A percentile compares a stretch with the other conserved stretches of the same genome.
phyloP scores from a whole-genome alignment of 2,888 invertebrate genomes.

The Lypha dubia region DNA sequence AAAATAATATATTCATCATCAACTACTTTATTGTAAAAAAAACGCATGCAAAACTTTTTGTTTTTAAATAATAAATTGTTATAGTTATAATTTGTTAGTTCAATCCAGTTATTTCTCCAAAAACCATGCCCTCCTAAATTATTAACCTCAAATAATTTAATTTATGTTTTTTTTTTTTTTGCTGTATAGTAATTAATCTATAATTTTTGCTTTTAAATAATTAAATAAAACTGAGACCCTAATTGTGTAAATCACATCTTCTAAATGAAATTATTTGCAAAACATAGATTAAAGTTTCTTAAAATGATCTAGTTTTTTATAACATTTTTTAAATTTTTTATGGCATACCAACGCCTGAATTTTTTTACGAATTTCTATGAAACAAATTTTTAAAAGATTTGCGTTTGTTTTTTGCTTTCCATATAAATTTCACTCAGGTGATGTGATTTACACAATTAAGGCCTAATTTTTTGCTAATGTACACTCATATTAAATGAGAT shows the following conservation, averaged over 20 bases:
- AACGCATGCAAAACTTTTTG: constrained; percentile 43
- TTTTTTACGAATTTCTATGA: too few species aligned
- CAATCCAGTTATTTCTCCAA: constrained; percentile 42
- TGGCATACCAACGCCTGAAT: too few species aligned
- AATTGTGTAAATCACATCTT: too few species aligned
- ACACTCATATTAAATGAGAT: background rate
- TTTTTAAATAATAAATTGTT: constrained; percentile 4
- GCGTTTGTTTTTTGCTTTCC: too few species aligned
- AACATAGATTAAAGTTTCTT: background rate
- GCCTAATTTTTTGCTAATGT: background rate
- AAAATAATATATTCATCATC: constrained; percentile 10
- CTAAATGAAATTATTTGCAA: background rate
- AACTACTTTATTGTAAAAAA: constrained; percentile 39
- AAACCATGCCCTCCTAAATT: constrained; percentile 76
- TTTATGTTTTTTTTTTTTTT: constrained; percentile 19
- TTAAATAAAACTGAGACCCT: too few species aligned
- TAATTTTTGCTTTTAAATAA: constrained; percentile 11
- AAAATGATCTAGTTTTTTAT: background rate
- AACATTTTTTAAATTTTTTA: background rate
- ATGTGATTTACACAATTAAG: too few species aligned
- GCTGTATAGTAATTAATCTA: too few species aligned
- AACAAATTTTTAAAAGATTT: too few species aligned
- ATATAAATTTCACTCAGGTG: too few species aligned
- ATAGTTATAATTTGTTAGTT: constrained; percentile 26
- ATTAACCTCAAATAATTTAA: constrained; percentile 45